A percentile compares a stretch with the other conserved stretches of the same genome.
These are phyloP conservation scores for Spermophilus dauricus DNA, from an alignment of 2,113 vertebrate genomes.

Conservation along the genomic window DNA sequence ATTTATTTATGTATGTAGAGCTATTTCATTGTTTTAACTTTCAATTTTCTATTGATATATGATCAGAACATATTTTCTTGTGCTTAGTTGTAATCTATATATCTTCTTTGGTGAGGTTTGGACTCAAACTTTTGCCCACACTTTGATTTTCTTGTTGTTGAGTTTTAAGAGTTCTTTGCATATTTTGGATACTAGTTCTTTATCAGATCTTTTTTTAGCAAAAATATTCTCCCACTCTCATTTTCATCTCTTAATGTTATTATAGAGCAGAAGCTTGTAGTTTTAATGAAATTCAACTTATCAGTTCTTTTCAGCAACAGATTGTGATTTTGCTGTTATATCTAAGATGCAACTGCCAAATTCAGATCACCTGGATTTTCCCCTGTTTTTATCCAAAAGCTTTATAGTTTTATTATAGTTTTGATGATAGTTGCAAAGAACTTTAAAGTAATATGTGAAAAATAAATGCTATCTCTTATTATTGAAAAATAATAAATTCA, in stretches of 20 bases:
- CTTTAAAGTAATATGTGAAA: background rate
- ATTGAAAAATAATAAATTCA: background rate
- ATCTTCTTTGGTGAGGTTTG: background rate
- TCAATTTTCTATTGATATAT: background rate
- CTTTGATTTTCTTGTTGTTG: no score
- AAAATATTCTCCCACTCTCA: background rate
- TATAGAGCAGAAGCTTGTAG: background rate
- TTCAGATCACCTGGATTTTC: background rate
- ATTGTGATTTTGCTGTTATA: background rate
- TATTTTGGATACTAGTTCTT: background rate
- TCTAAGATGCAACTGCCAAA: background rate
- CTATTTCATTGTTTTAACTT: background rate
- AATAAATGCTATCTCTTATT: background rate
- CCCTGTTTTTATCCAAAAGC: background rate
- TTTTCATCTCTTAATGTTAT: background rate
- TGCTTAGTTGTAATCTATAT: background rate
- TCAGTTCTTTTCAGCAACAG: background rate
- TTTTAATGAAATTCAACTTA: background rate
- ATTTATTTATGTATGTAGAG: rapidly evolving
- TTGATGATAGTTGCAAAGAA: background rate
- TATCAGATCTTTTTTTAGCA: background rate
- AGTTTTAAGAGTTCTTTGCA: background rate
- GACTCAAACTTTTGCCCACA: background rate
- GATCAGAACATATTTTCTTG: background rate
- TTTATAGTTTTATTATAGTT: background rate